Percentiles rank a stretch among this genome's conserved stretches.
Evolutionary conservation across 2,797 vertebrate genomes (phyloP).

Genomic region (Acanthopagrus latus): DNA sequence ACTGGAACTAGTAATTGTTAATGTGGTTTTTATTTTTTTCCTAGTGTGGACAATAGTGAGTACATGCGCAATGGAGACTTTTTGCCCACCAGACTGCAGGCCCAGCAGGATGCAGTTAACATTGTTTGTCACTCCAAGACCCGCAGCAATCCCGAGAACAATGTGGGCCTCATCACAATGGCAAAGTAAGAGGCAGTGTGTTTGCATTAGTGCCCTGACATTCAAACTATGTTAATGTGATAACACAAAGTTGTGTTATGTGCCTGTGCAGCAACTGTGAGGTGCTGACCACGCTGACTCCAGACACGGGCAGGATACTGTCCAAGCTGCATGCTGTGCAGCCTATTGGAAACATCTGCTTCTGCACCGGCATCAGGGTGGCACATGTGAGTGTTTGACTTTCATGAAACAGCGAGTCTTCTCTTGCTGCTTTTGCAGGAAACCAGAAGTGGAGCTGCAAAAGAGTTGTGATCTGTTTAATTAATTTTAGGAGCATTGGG

Average conservation of each 20-base stretch:
- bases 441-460: neutral
- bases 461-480: neutral
- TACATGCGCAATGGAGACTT: constrained; percentile 98
- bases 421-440: constrained; percentile 38
- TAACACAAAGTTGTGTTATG: constrained; percentile 8
- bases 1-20: constrained; percentile 47
- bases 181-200: constrained; percentile 87
- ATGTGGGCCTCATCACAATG: constrained; percentile 95
- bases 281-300: constrained; percentile 94
- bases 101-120: constrained; percentile 96
- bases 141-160: constrained; percentile 96
- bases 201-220: constrained; percentile 10
- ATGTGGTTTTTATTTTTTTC: constrained; percentile 68
- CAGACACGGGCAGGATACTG: constrained; percentile 94
- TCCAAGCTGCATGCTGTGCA: constrained; percentile 96
- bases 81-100: constrained; percentile 93
- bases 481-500: neutral
- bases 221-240: constrained; percentile 1
- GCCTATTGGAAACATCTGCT: constrained; percentile 93
- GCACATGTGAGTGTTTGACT: constrained; percentile 89
- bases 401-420: constrained; percentile 38
- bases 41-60: constrained; percentile 96
- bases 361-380: constrained; percentile 95
- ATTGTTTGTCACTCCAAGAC: constrained; percentile 98
- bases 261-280: constrained; percentile 91